Base-by-base conservation (phyloP, 2,888 invertebrate species). In the Oscheius sp. region DNA sequence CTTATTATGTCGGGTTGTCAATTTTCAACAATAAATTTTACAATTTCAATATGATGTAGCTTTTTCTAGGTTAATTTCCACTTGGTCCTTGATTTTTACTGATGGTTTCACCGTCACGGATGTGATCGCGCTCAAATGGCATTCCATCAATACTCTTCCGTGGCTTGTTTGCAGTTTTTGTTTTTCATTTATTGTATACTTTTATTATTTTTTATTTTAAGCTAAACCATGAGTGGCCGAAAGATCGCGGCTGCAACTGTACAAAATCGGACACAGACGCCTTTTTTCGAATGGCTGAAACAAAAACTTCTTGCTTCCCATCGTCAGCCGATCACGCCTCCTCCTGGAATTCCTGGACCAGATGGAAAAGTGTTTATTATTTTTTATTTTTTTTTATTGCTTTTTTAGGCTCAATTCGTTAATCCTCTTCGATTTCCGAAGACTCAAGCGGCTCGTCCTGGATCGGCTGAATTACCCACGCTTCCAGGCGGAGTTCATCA, bases 401-500 rank as follows among this genome's bases (percentile, higher is more conserved):
- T 30, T 51, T 49, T 78, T 47, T 45, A 83, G 78, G 59, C 69
- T 26, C 73, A 69, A n/a, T 84, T 76, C 70, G 67, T 73, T 47
- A 74, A 82, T 50, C 82, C 80, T 24, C 71, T 69, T 14, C 81
- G 85, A 41, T 85, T 80, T 71, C 83, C 85, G 24, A 80, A 81
- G 51, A 82, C 80, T 9, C 85, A 85, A 61, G 61, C 85, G 2
- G 71, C 82, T 63, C 91, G 95, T 81, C 62, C 94, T 93, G 85
- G 93, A 93, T 26, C 91, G 89, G 17, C 95, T 94, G 50, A 86
- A 94, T 59, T 73, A 5, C 77, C 77, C 17, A 62, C 66, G 9
- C 70, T 84, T 17, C 84, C 95, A 93, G 22, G 92, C 91, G 72
- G 95, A 9, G 91, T 92, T 1, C 89, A 91, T 32, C 92, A 93